Conservation (phyloP, 2,113 vertebrate genomes). For the Gymnogyps californianus region DNA sequence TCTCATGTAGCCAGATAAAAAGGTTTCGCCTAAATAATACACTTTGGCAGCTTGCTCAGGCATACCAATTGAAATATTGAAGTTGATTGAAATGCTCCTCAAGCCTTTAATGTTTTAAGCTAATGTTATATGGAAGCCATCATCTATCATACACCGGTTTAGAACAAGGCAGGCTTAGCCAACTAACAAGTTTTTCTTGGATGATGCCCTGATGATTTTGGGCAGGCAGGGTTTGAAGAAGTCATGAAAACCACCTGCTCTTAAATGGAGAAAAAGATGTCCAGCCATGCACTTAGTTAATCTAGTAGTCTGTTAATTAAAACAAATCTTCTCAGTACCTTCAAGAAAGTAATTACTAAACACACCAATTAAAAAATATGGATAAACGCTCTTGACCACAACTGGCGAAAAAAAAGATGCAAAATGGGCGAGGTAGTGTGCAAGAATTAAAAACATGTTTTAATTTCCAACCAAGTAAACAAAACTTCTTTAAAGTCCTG, state of each 20-base stretch:
- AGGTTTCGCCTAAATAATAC: slow-evolving; percentile 37
- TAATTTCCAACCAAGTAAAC: neutral
- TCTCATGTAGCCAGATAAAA: slow-evolving; percentile 8
- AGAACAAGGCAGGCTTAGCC: neutral
- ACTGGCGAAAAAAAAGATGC: neutral
- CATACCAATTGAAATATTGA: slow-evolving; percentile 17
- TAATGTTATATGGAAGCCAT: slow-evolving; percentile 35
- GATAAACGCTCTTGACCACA: neutral
- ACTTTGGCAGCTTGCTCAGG: neutral
- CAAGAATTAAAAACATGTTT: neutral
- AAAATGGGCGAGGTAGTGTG: neutral
- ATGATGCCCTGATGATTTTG: neutral
- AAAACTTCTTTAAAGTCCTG: neutral
- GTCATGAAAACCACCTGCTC: neutral
- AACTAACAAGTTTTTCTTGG: neutral
- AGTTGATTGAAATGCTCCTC: slow-evolving; percentile 27
- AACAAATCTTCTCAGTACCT: neutral
- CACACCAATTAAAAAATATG: neutral
- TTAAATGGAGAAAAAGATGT: neutral
- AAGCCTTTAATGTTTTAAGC: slow-evolving; percentile 56
- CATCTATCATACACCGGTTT: slow-evolving; percentile 17
- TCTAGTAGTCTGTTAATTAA: neutral
- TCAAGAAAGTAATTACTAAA: neutral
- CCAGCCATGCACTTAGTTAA: neutral
- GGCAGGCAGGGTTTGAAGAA: neutral